phyloP scores from a whole-genome alignment of 2,888 invertebrate genomes.

The Ennomos erosarius region DNA sequence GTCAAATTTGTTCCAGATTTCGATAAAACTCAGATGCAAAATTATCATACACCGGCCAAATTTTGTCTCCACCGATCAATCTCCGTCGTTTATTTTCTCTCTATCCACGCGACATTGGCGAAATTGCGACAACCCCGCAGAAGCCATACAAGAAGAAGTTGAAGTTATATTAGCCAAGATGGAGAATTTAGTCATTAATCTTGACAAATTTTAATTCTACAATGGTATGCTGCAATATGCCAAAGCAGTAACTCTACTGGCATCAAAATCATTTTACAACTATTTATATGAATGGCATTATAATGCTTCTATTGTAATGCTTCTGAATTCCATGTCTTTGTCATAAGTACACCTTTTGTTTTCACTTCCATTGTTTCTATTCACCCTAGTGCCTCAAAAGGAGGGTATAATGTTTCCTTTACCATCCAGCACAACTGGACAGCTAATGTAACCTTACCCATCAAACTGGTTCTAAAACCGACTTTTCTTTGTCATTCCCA shows the following conservation, averaged over 20 bases:
- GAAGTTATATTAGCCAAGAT: too few relatives aligned
- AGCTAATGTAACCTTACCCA: constrained; percentile 29
- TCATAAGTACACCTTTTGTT: constrained; percentile 47
- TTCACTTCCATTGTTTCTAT: constrained; percentile 53
- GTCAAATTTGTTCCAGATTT: too few relatives aligned
- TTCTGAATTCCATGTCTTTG: constrained; percentile 49
- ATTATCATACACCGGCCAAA: too few relatives aligned
- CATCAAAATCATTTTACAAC: constrained; percentile 38
- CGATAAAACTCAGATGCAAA: too few relatives aligned
- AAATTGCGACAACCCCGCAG: too few relatives aligned
- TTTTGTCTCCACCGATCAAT: too few relatives aligned
- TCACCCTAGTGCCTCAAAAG: constrained; percentile 52
- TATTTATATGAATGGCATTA: constrained; percentile 54
- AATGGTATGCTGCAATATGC: too few relatives aligned
- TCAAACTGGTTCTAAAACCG: constrained; percentile 62
- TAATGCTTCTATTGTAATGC: constrained; percentile 28
- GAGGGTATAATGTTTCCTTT: constrained; percentile 59
- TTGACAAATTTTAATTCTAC: too few relatives aligned
- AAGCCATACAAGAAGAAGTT: too few relatives aligned
- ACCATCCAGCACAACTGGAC: constrained; percentile 21
- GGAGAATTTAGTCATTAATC: too few relatives aligned
- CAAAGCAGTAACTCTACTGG: constrained; percentile 28
- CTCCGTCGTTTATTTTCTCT: too few relatives aligned
- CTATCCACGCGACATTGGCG: too few relatives aligned
- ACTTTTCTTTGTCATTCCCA: constrained; percentile 59